Percentiles rank a stretch among this genome's conserved stretches.
Evolutionary conservation across 1,140 invertebrate genomes (phyloP).

Genomic region (Solenopsis fugax): DNA sequence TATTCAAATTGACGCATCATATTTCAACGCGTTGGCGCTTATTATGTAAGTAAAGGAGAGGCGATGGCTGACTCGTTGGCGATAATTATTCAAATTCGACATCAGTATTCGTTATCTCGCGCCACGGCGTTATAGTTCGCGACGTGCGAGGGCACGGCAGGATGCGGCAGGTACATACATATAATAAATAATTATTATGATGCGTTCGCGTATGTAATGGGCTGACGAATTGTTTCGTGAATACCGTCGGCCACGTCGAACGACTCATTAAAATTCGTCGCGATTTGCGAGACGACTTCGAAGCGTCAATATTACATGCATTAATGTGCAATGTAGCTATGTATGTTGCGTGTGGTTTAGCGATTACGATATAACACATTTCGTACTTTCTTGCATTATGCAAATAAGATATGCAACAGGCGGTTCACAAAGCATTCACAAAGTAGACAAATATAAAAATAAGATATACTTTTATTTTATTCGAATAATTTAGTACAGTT

Average conservation of each 20-base stretch:
- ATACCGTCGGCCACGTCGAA: slow-evolving; percentile 35
- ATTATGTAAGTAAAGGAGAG: slow-evolving; percentile 60
- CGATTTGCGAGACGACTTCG: slow-evolving; percentile 54
- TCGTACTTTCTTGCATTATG: not conserved
- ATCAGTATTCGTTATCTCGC: slow-evolving; percentile 68
- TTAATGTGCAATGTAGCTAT: not conserved
- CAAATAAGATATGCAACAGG: not conserved
- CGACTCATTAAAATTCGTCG: slow-evolving; percentile 71
- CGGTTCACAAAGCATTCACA: not conserved
- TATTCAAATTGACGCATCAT: slow-evolving; percentile 68
- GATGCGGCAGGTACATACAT: slow-evolving; percentile 8
- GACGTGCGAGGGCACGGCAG: slow-evolving; percentile 24
- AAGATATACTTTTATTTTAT: slow-evolving; percentile 4
- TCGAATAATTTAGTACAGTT: not conserved
- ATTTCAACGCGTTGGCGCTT: slow-evolving; percentile 30
- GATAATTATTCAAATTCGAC: slow-evolving; percentile 75
- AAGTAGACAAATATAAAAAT: not conserved
- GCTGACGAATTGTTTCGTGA: slow-evolving; percentile 67
- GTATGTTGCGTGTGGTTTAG: slow-evolving; percentile 19
- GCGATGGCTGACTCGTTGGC: slow-evolving; percentile 23
- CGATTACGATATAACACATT: not conserved
- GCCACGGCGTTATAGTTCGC: slow-evolving; percentile 57
- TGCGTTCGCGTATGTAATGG: slow-evolving; percentile 62
- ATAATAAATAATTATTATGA: slow-evolving; percentile 72
- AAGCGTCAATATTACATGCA: slow-evolving; percentile 20